phyloP scores from a whole-genome alignment of 2,113 vertebrate genomes.

The Oplegnathus fasciatus region DNA sequence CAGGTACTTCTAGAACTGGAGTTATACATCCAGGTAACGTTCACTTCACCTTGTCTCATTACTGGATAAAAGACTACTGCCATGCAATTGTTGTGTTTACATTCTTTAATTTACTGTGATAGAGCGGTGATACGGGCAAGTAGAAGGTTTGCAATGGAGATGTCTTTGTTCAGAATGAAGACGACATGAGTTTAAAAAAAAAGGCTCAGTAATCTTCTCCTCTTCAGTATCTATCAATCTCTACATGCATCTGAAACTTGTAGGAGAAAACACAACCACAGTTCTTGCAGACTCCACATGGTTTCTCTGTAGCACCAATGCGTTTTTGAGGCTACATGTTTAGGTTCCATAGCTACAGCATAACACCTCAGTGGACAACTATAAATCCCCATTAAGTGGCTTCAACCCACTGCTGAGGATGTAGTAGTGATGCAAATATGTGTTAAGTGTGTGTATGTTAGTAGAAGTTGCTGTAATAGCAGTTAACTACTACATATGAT shows the following conservation, averaged over 20 bases:
- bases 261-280: background rate
- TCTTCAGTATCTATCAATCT: too few relatives aligned
- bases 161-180: background rate
- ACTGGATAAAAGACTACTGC: background rate
- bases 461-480: background rate
- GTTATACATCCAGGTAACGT: background rate
- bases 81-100: background rate
- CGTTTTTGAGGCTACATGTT: background rate
- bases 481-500: background rate
- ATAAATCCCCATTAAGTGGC: background rate
- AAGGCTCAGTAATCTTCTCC: too few relatives aligned
- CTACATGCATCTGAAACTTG: background rate
- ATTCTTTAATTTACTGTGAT: background rate
- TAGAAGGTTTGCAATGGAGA: background rate
- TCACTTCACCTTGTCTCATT: background rate
- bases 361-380: background rate
- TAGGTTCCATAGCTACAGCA: background rate
- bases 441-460: background rate
- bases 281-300: background rate
- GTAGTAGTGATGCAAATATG: background rate
- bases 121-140: rapidly evolving
- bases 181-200: too few relatives aligned
- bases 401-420: background rate
- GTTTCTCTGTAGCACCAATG: background rate
- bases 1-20: background rate